A percentile compares a stretch with the other conserved stretches of the same genome.
Evolutionary conservation across 2,113 vertebrate genomes (phyloP).

Genomic region (Rhinopomastus cyanomelas): DNA sequence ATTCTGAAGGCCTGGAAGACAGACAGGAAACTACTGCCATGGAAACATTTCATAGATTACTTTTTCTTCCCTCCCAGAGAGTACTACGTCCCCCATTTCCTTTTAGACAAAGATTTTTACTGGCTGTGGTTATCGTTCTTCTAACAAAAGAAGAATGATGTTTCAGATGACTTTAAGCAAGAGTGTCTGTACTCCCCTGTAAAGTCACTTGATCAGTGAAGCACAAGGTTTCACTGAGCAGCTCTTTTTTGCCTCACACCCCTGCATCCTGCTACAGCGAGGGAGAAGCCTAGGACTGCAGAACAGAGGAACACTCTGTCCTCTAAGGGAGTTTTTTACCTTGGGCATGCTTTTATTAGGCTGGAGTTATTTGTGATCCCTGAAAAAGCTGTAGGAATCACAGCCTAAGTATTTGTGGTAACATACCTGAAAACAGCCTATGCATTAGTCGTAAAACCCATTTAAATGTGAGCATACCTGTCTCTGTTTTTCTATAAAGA

Average conservation of each 20-base stretch:
- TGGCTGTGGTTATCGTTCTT: neutral
- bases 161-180: neutral
- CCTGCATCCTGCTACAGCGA: neutral
- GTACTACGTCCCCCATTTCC: neutral
- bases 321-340: neutral
- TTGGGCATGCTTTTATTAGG: neutral
- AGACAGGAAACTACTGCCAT: neutral
- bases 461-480: neutral
- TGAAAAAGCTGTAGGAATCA: neutral
- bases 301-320: neutral
- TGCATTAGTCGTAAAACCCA: neutral
- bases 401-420: neutral
- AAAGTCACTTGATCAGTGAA: neutral
- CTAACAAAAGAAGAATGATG: neutral
- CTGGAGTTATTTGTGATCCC: neutral
- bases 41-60: conserved; percentile 10
- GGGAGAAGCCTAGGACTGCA: neutral
- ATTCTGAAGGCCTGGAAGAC: conserved; percentile 1
- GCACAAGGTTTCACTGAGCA: neutral
- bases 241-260: neutral
- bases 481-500: neutral
- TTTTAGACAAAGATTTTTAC: neutral
- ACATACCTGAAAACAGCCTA: neutral
- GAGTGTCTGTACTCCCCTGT: neutral
- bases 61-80: neutral